phyloP scores from a whole-genome alignment of 1,140 invertebrate genomes.

The Pemphigus obesinymphae region DNA sequence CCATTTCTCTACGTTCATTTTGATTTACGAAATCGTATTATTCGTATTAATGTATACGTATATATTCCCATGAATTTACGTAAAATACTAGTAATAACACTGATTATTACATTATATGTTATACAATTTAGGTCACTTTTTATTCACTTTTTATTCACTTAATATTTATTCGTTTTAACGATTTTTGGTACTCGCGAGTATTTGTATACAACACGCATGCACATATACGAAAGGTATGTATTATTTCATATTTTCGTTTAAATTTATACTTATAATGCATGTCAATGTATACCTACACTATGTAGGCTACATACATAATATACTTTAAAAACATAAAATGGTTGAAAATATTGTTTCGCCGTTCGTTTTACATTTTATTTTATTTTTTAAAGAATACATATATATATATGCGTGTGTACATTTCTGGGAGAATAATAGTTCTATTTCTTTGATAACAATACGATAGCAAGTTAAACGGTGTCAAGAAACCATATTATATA shows the following conservation, averaged over 20 bases:
- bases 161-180: not conserved
- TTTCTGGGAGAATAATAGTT: not conserved
- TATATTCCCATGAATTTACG: not conserved
- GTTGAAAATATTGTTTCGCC: too few species aligned
- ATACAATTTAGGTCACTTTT: not conserved
- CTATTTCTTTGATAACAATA: not conserved
- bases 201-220: not conserved
- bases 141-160: slow-evolving; percentile 9
- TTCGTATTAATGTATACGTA: too few species aligned
- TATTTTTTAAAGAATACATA: too few species aligned
- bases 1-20: too few species aligned
- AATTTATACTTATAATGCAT: too few species aligned
- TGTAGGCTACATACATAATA: too few species aligned
- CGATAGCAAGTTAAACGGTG: not conserved
- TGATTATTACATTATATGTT: not conserved
- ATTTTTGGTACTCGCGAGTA: not conserved
- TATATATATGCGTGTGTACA: too few species aligned
- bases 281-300: too few species aligned
- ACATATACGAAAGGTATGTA: not conserved
- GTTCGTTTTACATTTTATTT: too few species aligned
- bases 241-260: too few species aligned
- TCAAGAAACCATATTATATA: not conserved
- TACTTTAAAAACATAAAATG: too few species aligned
- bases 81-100: not conserved
- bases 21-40: too few species aligned